Evolutionary conservation across 1,140 invertebrate genomes (phyloP).

Genomic region (Rhagoletis zephyria): DNA sequence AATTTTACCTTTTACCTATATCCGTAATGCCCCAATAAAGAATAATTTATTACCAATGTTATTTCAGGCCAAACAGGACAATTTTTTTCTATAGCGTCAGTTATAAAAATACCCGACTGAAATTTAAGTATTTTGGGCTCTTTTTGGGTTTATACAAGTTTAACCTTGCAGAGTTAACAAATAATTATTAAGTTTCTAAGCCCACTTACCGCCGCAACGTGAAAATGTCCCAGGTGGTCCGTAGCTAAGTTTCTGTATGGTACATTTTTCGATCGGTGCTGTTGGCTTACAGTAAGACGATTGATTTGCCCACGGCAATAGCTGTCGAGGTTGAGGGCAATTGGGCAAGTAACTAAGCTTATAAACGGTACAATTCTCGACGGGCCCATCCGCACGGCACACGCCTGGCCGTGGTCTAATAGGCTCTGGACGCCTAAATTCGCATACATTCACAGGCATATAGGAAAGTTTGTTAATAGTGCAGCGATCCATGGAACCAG

Average conservation of each 20-base stretch:
- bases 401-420: slow-evolving; percentile 64
- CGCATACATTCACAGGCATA: slow-evolving; percentile 74
- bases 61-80: too few species aligned
- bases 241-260: slow-evolving; percentile 78
- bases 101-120: too few species aligned
- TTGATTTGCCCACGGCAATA: slow-evolving; percentile 74
- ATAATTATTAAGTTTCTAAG: background rate
- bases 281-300: slow-evolving; percentile 73
- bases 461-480: slow-evolving; percentile 76
- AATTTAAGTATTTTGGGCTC: too few species aligned
- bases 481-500: slow-evolving; percentile 74
- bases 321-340: slow-evolving; percentile 73
- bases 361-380: slow-evolving; percentile 75
- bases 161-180: too few species aligned
- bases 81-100: too few species aligned
- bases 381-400: slow-evolving; percentile 67
- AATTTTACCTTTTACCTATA: too few species aligned
- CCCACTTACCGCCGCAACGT: slow-evolving; percentile 65
- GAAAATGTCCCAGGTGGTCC: slow-evolving; percentile 73
- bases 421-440: slow-evolving; percentile 61
- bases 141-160: too few species aligned
- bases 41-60: too few species aligned
- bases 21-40: too few species aligned
- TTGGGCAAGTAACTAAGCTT: slow-evolving; percentile 77
- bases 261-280: slow-evolving; percentile 72